These are phyloP conservation scores for Melolontha melolontha DNA, from an alignment of 2,888 invertebrate genomes.

Conservation along the genomic window DNA sequence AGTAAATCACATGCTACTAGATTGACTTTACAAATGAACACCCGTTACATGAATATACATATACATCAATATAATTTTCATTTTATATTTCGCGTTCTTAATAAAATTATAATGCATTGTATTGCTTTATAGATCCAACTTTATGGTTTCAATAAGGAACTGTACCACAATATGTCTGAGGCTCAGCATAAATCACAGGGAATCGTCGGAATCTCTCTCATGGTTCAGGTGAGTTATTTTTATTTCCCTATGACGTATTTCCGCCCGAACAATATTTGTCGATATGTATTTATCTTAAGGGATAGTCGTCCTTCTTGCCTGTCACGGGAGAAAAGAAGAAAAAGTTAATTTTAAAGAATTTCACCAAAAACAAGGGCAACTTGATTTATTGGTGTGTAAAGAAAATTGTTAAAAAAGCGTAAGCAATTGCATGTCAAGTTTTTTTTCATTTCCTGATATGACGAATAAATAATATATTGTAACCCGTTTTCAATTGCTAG, in stretches of 20 bases:
- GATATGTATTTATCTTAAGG: slow-evolving; percentile 30
- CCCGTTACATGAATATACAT: no score
- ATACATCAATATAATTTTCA: no score
- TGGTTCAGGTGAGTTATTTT: slow-evolving; percentile 84
- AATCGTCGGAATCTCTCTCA: slow-evolving; percentile 92
- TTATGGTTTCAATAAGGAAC: slow-evolving; percentile 95
- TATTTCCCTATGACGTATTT: slow-evolving; percentile 31
- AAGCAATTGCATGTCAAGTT: not conserved
- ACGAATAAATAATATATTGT: no score
- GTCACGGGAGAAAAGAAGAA: slow-evolving; percentile 2
- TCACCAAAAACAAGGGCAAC: not conserved
- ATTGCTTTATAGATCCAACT: slow-evolving; percentile 85
- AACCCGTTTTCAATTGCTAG: no score
- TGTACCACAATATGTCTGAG: slow-evolving; percentile 96
- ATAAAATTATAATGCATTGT: not conserved
- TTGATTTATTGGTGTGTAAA: no score
- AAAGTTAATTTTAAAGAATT: slow-evolving; percentile 27
- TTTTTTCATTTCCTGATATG: no score
- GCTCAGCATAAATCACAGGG: slow-evolving; percentile 98
- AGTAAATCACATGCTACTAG: no score
- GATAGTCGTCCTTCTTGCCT: slow-evolving; percentile 4
- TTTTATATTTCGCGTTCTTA: no score
- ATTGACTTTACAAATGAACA: no score
- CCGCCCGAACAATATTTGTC: slow-evolving; percentile 28
- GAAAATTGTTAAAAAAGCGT: no score